Conservation (phyloP, 2,797 vertebrate species). For the Synanceia verrucosa region DNA sequence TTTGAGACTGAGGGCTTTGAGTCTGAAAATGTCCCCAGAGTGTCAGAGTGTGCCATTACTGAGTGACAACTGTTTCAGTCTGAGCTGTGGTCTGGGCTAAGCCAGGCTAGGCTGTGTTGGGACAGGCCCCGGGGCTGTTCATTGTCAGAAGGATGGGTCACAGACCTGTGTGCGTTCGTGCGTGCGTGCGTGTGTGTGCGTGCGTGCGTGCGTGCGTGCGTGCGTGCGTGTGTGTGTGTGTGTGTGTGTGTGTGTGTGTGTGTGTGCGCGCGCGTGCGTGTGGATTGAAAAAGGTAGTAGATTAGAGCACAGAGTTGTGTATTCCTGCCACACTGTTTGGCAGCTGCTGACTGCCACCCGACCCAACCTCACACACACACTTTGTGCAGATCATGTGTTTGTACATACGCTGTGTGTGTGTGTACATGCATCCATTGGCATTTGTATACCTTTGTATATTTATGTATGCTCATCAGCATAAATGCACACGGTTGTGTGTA, state of each 20-base stretch:
- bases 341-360: conserved; percentile 56
- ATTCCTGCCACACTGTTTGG: conserved; percentile 56
- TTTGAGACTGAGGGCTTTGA: conserved; percentile 50
- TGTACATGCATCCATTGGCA: conserved; percentile 47
- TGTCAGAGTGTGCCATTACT: conserved; percentile 67
- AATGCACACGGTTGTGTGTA: conserved; percentile 53
- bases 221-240: conserved; percentile 72
- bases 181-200: conserved; percentile 64
- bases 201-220: fast-evolving
- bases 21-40: conserved; percentile 66
- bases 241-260: conserved; percentile 72
- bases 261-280: conserved; percentile 10
- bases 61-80: conserved; percentile 76
- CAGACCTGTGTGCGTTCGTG: conserved; percentile 80
- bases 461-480: conserved; percentile 65
- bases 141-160: conserved; percentile 79
- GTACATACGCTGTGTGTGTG: conserved; percentile 40
- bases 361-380: conserved; percentile 4
- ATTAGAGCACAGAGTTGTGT: conserved; percentile 85
- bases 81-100: conserved; percentile 59
- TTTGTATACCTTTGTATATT: conserved; percentile 64
- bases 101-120: conserved; percentile 47
- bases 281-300: conserved; percentile 85
- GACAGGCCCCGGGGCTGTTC: conserved; percentile 64
- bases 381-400: conserved; percentile 52